Percentiles rank a stretch among this genome's conserved stretches.
Conservation (phyloP, 2,113 vertebrate species). For the Rhinopomastus cyanomelas region DNA sequence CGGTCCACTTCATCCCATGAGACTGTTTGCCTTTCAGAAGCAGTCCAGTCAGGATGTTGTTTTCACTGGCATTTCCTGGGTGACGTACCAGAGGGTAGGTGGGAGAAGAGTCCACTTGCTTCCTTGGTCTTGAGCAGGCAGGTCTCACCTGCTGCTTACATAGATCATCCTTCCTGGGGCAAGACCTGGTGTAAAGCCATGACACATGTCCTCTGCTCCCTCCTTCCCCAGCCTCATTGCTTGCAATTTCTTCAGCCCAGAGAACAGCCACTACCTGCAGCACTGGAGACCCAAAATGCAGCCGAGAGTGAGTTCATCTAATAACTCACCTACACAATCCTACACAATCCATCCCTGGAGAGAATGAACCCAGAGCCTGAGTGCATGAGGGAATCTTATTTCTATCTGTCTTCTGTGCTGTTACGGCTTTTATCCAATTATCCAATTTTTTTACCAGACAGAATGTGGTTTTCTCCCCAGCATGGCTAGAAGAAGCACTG, state of each 20-base stretch:
- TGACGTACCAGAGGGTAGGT: not conserved
- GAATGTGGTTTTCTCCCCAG: constrained; percentile 13
- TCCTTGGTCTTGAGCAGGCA: not conserved
- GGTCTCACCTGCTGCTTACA: too few species aligned
- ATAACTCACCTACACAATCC: constrained; percentile 16
- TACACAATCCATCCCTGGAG: not conserved
- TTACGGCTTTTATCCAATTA: constrained; percentile 25
- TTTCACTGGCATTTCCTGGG: not conserved
- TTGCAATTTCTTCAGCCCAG: not conserved
- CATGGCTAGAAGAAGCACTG: not conserved
- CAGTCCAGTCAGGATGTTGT: not conserved
- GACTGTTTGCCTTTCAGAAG: not conserved
- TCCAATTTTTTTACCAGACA: not conserved
- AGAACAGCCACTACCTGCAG: not conserved
- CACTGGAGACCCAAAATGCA: not conserved
- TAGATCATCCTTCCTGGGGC: too few species aligned
- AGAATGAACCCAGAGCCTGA: not conserved
- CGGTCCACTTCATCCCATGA: not conserved
- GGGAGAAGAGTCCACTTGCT: not conserved
- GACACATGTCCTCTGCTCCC: too few species aligned
- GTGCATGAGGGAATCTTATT: not conserved
- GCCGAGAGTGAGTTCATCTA: not conserved
- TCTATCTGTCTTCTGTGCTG: not conserved
- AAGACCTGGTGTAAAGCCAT: too few species aligned
- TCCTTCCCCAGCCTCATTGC: not conserved